Percentiles rank a stretch among this genome's conserved stretches.
These are phyloP conservation scores for Mamestra configurata DNA, from an alignment of 1,140 invertebrate genomes.

Conservation along the genomic window DNA sequence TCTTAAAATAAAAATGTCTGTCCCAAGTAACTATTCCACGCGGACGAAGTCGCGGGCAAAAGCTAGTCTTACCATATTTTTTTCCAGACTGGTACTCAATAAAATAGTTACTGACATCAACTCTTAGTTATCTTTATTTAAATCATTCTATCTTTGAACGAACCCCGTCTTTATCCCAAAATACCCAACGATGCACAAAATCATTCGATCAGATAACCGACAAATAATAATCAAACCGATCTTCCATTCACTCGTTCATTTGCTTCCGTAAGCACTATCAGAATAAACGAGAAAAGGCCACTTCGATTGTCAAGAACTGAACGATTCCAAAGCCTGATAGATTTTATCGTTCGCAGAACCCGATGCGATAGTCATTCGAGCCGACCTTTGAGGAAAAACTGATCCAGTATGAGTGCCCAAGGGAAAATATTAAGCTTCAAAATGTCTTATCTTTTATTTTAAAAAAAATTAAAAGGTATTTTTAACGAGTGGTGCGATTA, in stretches of 20 bases:
- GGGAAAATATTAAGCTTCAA: background rate
- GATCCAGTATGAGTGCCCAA: background rate
- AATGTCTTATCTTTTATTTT: too few species aligned
- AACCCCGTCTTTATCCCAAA: too few species aligned
- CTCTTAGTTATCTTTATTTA: too few species aligned
- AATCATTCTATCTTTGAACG: too few species aligned
- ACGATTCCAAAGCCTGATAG: slow-evolving; percentile 15
- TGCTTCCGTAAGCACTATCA: slow-evolving; percentile 4
- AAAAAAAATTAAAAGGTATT: too few species aligned
- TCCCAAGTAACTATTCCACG: too few species aligned
- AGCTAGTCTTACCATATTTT: too few species aligned
- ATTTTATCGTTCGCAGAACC: slow-evolving; percentile 21
- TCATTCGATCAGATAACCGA: background rate
- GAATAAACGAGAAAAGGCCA: slow-evolving; percentile 26
- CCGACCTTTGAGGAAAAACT: slow-evolving; percentile 25
- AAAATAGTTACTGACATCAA: too few species aligned
- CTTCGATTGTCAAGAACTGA: slow-evolving; percentile 20
- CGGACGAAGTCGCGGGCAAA: too few species aligned
- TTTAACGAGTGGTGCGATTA: too few species aligned
- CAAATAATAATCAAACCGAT: slow-evolving; percentile 19
- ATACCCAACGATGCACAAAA: background rate
- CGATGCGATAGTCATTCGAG: slow-evolving; percentile 1
- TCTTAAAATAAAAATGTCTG: too few species aligned
- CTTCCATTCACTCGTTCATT: slow-evolving; percentile 10
- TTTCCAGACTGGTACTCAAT: too few species aligned